These are phyloP conservation scores for Rhinogobius similis DNA, from an alignment of 2,113 vertebrate genomes.

Conservation along the genomic window DNA sequence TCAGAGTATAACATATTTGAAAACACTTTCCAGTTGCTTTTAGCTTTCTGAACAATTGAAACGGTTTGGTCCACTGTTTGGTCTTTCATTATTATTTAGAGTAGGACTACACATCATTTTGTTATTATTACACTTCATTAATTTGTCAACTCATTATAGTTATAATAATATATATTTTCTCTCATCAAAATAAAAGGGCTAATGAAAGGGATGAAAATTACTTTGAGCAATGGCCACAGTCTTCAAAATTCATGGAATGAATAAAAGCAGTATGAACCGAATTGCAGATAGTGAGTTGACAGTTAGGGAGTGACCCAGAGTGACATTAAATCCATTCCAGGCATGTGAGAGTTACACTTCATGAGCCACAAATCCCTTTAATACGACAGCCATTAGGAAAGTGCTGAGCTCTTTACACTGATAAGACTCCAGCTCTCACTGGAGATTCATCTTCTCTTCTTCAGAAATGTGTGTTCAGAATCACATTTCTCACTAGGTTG, in stretches of 20 bases:
- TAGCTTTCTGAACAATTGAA: too few species aligned
- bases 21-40: too few species aligned
- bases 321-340: conserved; percentile 63
- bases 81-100: not conserved
- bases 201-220: not conserved
- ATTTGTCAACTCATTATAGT: not conserved
- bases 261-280: not conserved
- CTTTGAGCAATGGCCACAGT: too few species aligned
- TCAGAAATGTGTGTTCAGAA: not conserved
- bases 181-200: not conserved
- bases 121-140: not conserved
- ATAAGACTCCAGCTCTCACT: conserved; percentile 52
- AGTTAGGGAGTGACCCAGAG: conserved; percentile 51
- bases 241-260: not conserved
- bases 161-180: not conserved
- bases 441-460: too few species aligned
- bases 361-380: conserved; percentile 77
- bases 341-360: conserved; percentile 55
- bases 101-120: not conserved
- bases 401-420: conserved; percentile 74
- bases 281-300: conserved; percentile 5
- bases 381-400: conserved; percentile 75
- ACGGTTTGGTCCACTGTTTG: not conserved
- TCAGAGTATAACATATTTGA: too few species aligned
- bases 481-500: not conserved